These are phyloP conservation scores for Strigops habroptila DNA, from an alignment of 2,113 vertebrate genomes.

Conservation along the genomic window DNA sequence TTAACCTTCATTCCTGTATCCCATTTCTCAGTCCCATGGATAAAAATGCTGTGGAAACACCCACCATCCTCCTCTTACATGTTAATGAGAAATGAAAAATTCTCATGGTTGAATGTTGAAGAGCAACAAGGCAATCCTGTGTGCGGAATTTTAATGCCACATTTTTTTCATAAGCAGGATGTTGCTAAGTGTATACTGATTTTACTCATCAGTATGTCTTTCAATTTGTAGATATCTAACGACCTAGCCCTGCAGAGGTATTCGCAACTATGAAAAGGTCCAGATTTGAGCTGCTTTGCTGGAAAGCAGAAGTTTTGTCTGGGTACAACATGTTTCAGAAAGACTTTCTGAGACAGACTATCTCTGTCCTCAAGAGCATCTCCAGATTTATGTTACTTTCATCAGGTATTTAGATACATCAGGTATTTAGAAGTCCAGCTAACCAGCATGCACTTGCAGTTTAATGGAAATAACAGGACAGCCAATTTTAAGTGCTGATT, in stretches of 20 bases:
- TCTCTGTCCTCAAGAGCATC: background rate
- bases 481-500: background rate
- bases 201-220: background rate
- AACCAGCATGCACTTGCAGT: background rate
- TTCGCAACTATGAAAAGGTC: background rate
- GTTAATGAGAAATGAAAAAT: background rate
- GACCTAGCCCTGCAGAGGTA: background rate
- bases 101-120: background rate
- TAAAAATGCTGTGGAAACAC: background rate
- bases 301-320: background rate
- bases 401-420: background rate
- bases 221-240: background rate
- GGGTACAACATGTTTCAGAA: background rate
- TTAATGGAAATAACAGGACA: background rate
- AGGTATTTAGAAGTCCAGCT: background rate
- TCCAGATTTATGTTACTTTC: background rate
- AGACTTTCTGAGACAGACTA: background rate
- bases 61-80: background rate
- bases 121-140: background rate
- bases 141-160: background rate
- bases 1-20: constrained; percentile 33
- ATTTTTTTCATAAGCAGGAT: background rate
- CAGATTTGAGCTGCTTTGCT: background rate
- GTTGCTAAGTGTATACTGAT: background rate
- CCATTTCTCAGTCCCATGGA: background rate